phyloP scores from a whole-genome alignment of 1,140 invertebrate genomes.

The Eriosoma lanigerum region DNA sequence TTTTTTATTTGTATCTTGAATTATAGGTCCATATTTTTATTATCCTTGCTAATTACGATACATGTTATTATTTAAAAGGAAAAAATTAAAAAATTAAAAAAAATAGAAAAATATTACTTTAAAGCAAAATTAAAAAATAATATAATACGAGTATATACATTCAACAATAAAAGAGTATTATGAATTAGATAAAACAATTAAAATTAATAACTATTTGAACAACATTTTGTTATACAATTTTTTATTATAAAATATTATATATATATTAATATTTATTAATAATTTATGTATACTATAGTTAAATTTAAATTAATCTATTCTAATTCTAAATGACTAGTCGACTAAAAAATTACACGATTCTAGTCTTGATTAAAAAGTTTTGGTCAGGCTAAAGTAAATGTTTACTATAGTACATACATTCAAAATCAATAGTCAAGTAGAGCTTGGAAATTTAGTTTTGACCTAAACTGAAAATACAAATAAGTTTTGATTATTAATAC shows the following conservation, averaged over 20 bases:
- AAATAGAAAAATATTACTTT: too few species aligned
- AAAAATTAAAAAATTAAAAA: too few species aligned
- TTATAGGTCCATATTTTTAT: too few species aligned
- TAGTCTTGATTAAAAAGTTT: constrained; percentile 21
- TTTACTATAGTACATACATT: not conserved
- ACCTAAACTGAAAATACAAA: constrained; percentile 15
- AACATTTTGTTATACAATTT: too few species aligned
- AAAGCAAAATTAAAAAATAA: too few species aligned
- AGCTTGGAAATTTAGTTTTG: not conserved
- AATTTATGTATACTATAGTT: not conserved
- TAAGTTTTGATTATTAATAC: not conserved
- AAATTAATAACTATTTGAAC: too few species aligned
- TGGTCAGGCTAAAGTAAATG: not conserved
- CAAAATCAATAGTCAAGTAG: not conserved
- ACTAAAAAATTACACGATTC: constrained; percentile 7
- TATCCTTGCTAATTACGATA: too few species aligned
- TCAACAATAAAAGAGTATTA: too few species aligned
- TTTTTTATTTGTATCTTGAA: too few species aligned
- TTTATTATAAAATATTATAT: not conserved
- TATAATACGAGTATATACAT: too few species aligned
- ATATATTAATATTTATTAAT: not conserved
- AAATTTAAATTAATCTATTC: constrained; percentile 10
- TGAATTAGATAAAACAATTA: too few species aligned
- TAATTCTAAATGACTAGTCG: not conserved
- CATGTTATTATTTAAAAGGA: too few species aligned